A percentile compares a stretch with the other conserved stretches of the same genome.
phyloP scores from a whole-genome alignment of 2,113 vertebrate species.

The Tenebrosternarchus preto region DNA sequence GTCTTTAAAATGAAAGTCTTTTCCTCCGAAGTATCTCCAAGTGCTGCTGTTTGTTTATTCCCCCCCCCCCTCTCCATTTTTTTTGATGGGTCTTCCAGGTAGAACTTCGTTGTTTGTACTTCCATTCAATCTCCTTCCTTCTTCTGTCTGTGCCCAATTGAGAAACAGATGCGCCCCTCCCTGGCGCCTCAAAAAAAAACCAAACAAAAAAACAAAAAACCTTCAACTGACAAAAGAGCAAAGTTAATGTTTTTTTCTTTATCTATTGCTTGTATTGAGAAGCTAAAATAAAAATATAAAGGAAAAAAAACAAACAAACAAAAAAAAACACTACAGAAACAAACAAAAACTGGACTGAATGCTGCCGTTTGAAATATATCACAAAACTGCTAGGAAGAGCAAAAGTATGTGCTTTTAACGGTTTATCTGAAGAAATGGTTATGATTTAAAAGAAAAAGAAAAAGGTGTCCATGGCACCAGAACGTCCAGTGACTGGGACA shows the following conservation, averaged over 20 bases:
- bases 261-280: conserved; percentile 58
- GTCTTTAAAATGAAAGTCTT: conserved; percentile 54
- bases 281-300: conserved; percentile 44
- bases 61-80: not conserved
- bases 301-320: not conserved
- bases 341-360: conserved; percentile 50
- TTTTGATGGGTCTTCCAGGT: conserved; percentile 40
- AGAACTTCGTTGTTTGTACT: conserved; percentile 26
- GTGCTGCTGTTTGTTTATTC: conserved; percentile 56
- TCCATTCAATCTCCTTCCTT: conserved; percentile 20
- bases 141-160: conserved; percentile 28
- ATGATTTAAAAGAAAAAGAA: conserved; percentile 46
- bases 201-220: conserved; percentile 27
- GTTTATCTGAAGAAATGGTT: conserved; percentile 52
- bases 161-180: conserved; percentile 23
- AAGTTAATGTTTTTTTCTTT: conserved; percentile 40
- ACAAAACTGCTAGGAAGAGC: conserved; percentile 51
- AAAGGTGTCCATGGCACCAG: conserved; percentile 63
- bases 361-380: conserved; percentile 46
- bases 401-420: conserved; percentile 69
- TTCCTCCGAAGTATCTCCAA: conserved; percentile 52
- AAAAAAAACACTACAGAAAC: conserved; percentile 38
- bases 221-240: conserved; percentile 46
- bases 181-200: not conserved
- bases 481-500: conserved; percentile 48